Evolutionary conservation across 2,888 invertebrate genomes (phyloP).

Genomic region (Catocala nupta): DNA sequence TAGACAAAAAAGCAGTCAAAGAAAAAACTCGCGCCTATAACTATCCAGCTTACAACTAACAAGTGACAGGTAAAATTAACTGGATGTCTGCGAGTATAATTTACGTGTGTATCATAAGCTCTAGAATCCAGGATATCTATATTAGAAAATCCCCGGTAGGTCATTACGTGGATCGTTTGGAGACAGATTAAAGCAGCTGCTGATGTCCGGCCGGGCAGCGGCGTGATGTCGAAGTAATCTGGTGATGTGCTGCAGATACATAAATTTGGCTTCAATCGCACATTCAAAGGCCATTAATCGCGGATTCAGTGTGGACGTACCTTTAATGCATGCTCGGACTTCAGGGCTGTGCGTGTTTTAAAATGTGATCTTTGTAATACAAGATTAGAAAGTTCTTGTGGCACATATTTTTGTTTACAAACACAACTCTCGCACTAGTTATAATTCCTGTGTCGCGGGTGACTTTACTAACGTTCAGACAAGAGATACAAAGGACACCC

Average conservation of each 20-base stretch:
- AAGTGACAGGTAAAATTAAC: slow-evolving; percentile 18
- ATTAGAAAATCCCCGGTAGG: slow-evolving; percentile 46
- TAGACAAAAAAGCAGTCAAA: too few relatives aligned
- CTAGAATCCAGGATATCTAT: slow-evolving; percentile 50
- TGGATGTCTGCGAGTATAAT: slow-evolving; percentile 1
- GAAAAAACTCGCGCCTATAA: background rate
- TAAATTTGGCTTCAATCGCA: slow-evolving; percentile 85
- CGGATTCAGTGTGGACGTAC: slow-evolving; percentile 79
- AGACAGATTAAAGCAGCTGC: slow-evolving; percentile 74
- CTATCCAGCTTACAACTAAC: slow-evolving; percentile 11
- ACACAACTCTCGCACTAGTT: too few relatives aligned
- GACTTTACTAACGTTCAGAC: too few relatives aligned
- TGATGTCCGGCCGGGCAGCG: slow-evolving; percentile 49
- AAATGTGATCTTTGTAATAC: background rate
- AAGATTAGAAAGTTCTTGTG: too few relatives aligned
- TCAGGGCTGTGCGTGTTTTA: slow-evolving; percentile 62
- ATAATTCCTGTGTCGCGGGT: too few relatives aligned
- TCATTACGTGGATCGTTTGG: slow-evolving; percentile 41
- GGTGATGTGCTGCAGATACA: slow-evolving; percentile 76
- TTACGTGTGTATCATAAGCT: slow-evolving; percentile 11
- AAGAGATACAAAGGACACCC: too few relatives aligned
- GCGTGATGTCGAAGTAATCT: slow-evolving; percentile 71
- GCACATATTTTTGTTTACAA: too few relatives aligned
- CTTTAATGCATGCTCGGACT: slow-evolving; percentile 74
- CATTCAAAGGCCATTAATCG: slow-evolving; percentile 80